These are phyloP conservation scores for Coregonus suidteri DNA, from an alignment of 2,797 vertebrate species.

Conservation along the genomic window DNA sequence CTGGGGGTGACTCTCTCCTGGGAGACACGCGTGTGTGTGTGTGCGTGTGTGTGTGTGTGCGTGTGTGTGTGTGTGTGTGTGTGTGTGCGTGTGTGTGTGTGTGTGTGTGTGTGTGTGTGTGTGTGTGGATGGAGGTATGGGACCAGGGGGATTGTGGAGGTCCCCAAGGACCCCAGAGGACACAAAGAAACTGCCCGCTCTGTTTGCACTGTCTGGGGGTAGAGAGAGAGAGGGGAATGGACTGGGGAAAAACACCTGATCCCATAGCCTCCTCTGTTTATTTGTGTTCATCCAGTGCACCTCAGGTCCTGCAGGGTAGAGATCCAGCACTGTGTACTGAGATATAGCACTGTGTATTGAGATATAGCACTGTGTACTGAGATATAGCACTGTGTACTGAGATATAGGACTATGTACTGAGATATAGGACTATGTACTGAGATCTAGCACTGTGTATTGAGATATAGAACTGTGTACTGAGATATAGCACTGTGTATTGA, in stretches of 20 bases:
- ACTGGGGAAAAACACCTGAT: not conserved
- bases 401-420: too few species aligned
- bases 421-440: too few species aligned
- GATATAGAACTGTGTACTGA: too few species aligned
- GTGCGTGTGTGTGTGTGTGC: too few species aligned
- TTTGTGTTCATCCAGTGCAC: not conserved
- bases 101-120: constrained; percentile 11
- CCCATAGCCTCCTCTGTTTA: not conserved
- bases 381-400: too few species aligned
- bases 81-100: too few species aligned
- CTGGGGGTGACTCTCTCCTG: not conserved
- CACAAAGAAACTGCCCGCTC: not conserved
- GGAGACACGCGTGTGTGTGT: not conserved
- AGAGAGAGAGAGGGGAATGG: not conserved
- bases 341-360: too few species aligned
- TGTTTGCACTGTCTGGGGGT: constrained; percentile 16
- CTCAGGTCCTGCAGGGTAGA: not conserved
- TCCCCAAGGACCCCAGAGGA: not conserved
- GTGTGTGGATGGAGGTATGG: not conserved
- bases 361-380: too few species aligned
- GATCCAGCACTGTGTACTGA: too few species aligned
- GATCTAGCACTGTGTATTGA: too few species aligned
- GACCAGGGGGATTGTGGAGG: not conserved
- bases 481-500: too few species aligned
- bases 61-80: constrained; percentile 12